phyloP scores from a whole-genome alignment of 2,888 invertebrate species.

The Caenorhabditis sp. region DNA sequence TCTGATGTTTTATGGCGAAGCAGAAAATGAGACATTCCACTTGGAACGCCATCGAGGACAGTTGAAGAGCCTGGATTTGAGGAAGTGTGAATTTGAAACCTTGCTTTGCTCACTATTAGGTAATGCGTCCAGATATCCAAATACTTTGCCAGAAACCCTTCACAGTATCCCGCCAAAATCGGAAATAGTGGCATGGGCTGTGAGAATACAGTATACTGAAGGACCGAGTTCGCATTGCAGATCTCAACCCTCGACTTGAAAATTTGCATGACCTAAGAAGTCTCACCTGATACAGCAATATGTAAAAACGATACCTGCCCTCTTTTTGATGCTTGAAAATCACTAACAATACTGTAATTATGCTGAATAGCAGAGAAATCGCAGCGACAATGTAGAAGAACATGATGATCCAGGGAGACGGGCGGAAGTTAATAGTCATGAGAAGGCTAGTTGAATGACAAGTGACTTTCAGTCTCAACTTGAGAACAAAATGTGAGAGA shows the following conservation, averaged over 20 bases:
- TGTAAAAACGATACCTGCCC: slow-evolving; percentile 10
- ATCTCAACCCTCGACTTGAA: slow-evolving; percentile 18
- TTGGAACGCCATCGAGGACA: slow-evolving; percentile 15
- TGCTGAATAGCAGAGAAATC: slow-evolving; percentile 5
- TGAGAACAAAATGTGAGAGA: not conserved
- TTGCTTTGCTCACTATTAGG: slow-evolving; percentile 4
- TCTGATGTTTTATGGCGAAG: slow-evolving; percentile 40
- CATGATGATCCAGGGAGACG: not conserved
- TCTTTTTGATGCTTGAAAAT: not conserved
- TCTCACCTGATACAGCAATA: slow-evolving; percentile 8
- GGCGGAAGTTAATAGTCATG: slow-evolving; percentile 1
- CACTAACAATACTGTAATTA: not conserved
- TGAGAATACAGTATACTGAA: slow-evolving; percentile 9
- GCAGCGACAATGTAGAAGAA: not conserved
- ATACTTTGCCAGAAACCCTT: slow-evolving; percentile 17
- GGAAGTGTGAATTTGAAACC: too few relatives aligned
- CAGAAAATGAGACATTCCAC: slow-evolving; percentile 26
- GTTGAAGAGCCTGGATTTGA: slow-evolving; percentile 12
- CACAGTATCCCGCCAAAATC: slow-evolving; percentile 10
- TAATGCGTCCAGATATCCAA: slow-evolving; percentile 25
- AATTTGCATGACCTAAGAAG: too few relatives aligned
- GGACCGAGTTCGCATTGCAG: slow-evolving; percentile 5
- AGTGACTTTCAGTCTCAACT: not conserved
- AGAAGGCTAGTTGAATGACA: not conserved
- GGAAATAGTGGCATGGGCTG: slow-evolving; percentile 36